Percentiles rank a stretch among this genome's conserved stretches.
phyloP scores from a whole-genome alignment of 1,140 invertebrate species.

The Antheraea pernyi region DNA sequence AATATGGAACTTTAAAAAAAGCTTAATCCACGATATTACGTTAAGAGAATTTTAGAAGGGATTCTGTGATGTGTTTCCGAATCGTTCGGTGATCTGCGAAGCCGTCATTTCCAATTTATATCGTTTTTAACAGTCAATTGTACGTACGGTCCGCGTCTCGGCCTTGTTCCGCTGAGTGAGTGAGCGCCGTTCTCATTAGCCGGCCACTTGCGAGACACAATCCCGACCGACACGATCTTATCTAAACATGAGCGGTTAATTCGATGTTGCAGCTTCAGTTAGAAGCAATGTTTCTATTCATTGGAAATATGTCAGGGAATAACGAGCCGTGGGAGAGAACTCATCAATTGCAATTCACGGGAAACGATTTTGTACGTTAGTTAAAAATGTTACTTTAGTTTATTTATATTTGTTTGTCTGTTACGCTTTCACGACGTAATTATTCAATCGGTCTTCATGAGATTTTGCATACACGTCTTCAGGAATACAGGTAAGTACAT shows the following conservation, averaged over 20 bases:
- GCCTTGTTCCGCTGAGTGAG: constrained; percentile 28
- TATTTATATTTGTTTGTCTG: too few relatives aligned
- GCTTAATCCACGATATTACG: too few relatives aligned
- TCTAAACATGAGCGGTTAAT: constrained; percentile 13
- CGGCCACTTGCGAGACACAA: constrained; percentile 22
- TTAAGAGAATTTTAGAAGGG: background rate
- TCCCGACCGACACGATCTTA: constrained; percentile 10
- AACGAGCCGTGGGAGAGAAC: too few relatives aligned
- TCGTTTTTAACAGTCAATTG: constrained; percentile 7
- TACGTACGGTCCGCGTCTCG: constrained; percentile 1
- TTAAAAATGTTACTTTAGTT: too few relatives aligned
- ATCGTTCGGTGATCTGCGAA: background rate
- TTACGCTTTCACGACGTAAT: too few relatives aligned
- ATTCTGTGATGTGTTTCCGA: background rate
- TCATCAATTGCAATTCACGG: too few relatives aligned
- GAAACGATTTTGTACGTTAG: too few relatives aligned
- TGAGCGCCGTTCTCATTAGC: constrained; percentile 21
- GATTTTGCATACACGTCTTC: too few relatives aligned
- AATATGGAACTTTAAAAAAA: too few relatives aligned
- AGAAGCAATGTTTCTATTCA: background rate
- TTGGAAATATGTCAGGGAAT: background rate
- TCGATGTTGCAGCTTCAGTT: constrained; percentile 4
- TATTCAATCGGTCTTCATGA: too few relatives aligned
- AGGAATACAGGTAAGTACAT: too few relatives aligned
- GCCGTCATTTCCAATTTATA: background rate